These are phyloP conservation scores for Drosophila crucigera DNA, from an alignment of 2,888 invertebrate genomes.

Conservation along the genomic window DNA sequence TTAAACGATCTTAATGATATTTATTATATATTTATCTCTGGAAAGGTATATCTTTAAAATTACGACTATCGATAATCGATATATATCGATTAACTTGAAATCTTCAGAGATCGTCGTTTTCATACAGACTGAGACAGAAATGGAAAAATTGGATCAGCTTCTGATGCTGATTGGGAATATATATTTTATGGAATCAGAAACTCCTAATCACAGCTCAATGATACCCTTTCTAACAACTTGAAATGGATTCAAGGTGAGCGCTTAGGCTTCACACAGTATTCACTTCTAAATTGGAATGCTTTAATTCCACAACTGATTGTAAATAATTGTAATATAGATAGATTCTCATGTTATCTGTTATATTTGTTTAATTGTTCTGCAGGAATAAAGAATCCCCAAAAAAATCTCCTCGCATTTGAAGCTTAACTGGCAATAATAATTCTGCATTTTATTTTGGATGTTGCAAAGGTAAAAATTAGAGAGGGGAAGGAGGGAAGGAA, in stretches of 20 bases:
- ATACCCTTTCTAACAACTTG: background rate
- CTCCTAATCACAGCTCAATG: too few species aligned
- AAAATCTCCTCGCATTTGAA: background rate
- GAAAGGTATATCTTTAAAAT: fast-evolving
- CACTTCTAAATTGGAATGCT: background rate
- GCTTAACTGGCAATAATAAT: background rate
- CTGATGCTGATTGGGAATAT: background rate
- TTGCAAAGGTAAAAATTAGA: background rate
- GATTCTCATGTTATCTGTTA: background rate
- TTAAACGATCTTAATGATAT: too few species aligned
- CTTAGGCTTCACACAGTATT: fast-evolving
- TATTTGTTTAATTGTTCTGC: background rate
- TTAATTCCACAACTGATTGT: background rate
- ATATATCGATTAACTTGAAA: background rate
- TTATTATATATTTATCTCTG: background rate
- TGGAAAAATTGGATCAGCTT: fast-evolving
- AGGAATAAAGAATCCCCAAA: background rate
- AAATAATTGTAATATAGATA: background rate
- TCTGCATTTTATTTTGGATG: background rate
- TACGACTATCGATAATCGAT: background rate
- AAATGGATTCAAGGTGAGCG: background rate
- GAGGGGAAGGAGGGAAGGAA: too few species aligned
- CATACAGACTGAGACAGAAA: background rate
- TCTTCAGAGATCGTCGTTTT: too few species aligned
- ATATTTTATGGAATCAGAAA: background rate